Conservation (phyloP, 2,888 invertebrate species). For the Leucozona laternaria region DNA sequence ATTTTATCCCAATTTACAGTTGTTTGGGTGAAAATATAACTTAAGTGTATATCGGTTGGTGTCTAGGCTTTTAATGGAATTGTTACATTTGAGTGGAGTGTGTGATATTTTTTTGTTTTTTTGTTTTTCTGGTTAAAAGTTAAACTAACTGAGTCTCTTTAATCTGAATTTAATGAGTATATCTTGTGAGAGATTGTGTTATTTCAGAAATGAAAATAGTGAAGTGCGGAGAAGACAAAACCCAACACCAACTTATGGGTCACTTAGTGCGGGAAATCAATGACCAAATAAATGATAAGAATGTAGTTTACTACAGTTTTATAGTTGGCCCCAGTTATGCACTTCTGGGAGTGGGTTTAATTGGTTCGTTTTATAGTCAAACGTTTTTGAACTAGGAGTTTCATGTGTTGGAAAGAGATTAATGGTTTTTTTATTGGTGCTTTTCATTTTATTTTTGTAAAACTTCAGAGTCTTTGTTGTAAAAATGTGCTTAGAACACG, state of each 20-base stretch:
- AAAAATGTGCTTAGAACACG: no score
- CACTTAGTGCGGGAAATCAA: slow-evolving; percentile 4
- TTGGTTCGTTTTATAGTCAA: not conserved
- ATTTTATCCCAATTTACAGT: slow-evolving; percentile 52
- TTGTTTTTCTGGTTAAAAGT: slow-evolving; percentile 21
- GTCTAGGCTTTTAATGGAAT: slow-evolving; percentile 52
- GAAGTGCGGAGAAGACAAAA: slow-evolving; percentile 8
- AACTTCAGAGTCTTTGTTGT: no score
- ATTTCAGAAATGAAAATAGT: not conserved
- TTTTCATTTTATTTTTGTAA: no score
- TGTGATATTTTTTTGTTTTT: slow-evolving; percentile 36
- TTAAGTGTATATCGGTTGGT: slow-evolving; percentile 46
- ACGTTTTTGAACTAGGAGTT: not conserved
- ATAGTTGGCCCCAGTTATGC: no score
- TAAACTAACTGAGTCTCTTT: slow-evolving; percentile 26
- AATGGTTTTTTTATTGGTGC: not conserved
- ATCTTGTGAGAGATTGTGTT: slow-evolving; percentile 33
- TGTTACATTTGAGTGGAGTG: slow-evolving; percentile 54
- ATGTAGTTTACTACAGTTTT: not conserved
- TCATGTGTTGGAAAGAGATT: not conserved
- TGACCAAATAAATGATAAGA: slow-evolving; percentile 27
- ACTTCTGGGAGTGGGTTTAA: slow-evolving; percentile 17
- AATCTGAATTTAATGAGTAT: slow-evolving; percentile 34
- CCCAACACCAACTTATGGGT: slow-evolving; percentile 12
- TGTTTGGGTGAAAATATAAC: slow-evolving; percentile 36